Evolutionary conservation across 2,797 vertebrate genomes (phyloP).

Genomic region (Hypotaenidia philippensis): DNA sequence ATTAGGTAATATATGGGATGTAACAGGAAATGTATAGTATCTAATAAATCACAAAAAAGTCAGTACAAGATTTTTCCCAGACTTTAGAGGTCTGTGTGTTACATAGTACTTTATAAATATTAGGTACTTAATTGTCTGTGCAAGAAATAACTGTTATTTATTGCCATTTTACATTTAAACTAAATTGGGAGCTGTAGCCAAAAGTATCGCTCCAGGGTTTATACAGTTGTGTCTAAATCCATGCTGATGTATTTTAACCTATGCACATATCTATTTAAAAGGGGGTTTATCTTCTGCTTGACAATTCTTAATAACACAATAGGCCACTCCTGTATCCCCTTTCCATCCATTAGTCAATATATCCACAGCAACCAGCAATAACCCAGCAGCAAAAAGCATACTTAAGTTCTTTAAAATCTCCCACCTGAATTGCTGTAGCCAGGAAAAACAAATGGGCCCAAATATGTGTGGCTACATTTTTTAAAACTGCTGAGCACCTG

Average conservation of each 20-base stretch:
- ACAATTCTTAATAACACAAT: conserved; percentile 35
- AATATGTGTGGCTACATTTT: not conserved
- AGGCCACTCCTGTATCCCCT: conserved; percentile 29
- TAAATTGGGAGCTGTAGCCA: conserved; percentile 17
- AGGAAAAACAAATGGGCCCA: conserved; percentile 60
- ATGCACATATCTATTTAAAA: conserved; percentile 35
- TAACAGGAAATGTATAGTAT: not conserved
- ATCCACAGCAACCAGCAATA: conserved; percentile 61
- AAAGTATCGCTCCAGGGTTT: conserved; percentile 16
- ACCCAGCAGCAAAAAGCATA: conserved; percentile 58
- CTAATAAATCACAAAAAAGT: conserved; percentile 21
- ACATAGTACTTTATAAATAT: conserved; percentile 37
- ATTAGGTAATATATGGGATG: conserved; percentile 3
- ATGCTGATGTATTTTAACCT: conserved; percentile 37
- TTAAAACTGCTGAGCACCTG: conserved; percentile 46
- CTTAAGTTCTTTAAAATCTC: conserved; percentile 57
- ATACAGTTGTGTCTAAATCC: not conserved
- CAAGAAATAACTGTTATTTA: conserved; percentile 56
- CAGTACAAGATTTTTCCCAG: not conserved
- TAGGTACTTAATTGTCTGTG: conserved; percentile 46
- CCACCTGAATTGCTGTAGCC: conserved; percentile 52
- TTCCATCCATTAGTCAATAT: conserved; percentile 51
- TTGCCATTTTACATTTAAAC: conserved; percentile 32
- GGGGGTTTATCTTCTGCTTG: conserved; percentile 40
- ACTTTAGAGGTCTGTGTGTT: not conserved